These are phyloP conservation scores for Apostichopus japonicus DNA, from an alignment of 35 echinoderm and acorn worm species.

Conservation along the genomic window DNA sequence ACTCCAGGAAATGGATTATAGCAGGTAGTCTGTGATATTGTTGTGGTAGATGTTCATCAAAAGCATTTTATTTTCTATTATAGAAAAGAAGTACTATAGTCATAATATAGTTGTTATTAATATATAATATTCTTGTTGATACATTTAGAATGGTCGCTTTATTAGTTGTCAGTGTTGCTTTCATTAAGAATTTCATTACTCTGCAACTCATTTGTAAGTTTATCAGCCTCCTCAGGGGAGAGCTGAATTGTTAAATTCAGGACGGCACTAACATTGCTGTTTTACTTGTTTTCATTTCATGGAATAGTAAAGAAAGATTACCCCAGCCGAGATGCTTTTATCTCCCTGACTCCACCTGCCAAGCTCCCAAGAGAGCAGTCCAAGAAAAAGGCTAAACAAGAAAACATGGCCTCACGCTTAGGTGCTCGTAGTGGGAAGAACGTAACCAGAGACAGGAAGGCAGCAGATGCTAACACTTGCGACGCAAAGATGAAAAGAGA, in stretches of 20 bases:
- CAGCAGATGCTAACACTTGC: neutral
- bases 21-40: no score
- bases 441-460: neutral
- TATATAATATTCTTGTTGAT: no score
- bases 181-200: no score
- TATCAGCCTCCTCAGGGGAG: neutral
- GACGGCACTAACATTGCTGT: no score
- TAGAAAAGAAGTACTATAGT: no score
- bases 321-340: conserved; percentile 8
- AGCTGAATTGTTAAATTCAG: neutral
- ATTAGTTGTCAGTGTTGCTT: no score
- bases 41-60: no score
- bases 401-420: neutral
- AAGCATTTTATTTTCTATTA: no score
- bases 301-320: neutral
- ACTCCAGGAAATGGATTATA: no score
- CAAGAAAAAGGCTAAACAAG: neutral
- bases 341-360: neutral
- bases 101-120: no score
- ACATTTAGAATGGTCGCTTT: no score
- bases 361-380: neutral
- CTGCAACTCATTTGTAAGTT: neutral
- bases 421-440: neutral
- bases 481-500: neutral
- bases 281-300: neutral